Base-by-base conservation (phyloP, 2,888 invertebrate species). In the Sarcophaga subvicina region DNA sequence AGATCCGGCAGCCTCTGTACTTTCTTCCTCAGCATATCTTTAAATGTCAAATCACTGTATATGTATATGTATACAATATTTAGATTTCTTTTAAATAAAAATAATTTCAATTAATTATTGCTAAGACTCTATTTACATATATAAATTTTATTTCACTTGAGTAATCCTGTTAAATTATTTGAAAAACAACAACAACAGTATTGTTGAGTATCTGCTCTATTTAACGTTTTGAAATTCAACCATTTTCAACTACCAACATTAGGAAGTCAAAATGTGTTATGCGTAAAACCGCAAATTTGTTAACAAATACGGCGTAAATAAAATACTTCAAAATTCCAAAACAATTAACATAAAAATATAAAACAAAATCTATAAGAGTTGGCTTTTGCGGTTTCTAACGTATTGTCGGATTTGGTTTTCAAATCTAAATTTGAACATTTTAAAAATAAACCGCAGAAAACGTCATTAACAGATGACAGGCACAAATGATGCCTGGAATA, bases 251-350 rank as follows among this genome's bases (percentile, higher is more conserved):
- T 45, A 11, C 22, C 12, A 62, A 6, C 47, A 47, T 47, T 67
- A n/a, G 14, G 14, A 37, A 45, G 17, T 67, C 14, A 12, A 64
- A 64, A 66, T 66, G 54, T 59, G 37, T 66, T 8, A 37, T 14
- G 10, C 8, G 17, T 37, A 77, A 78, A 69, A 69, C 77, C 77
- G 60, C 77, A 78, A 67, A 62, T 69, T 45, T 22, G 5, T 25
- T 14, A 49, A 49, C 60, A 78, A 69, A 27, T 25, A 37, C 77
- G 17, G 11, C 37, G 12, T 14, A 54, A 66, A 27, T n/a, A 72
- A 72, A 27, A 59, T n/a, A 72, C 27, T 69, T 78, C 45, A 47
- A 47, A 78, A 69, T 69, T 12, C 45, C 67, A 69, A 78, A 45
- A 20, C 5, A 67, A 45, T 17, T 14, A 45, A 45, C 17, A 25